phyloP scores from a whole-genome alignment of 2,797 vertebrate genomes.

The Geotrypetes seraphini region DNA sequence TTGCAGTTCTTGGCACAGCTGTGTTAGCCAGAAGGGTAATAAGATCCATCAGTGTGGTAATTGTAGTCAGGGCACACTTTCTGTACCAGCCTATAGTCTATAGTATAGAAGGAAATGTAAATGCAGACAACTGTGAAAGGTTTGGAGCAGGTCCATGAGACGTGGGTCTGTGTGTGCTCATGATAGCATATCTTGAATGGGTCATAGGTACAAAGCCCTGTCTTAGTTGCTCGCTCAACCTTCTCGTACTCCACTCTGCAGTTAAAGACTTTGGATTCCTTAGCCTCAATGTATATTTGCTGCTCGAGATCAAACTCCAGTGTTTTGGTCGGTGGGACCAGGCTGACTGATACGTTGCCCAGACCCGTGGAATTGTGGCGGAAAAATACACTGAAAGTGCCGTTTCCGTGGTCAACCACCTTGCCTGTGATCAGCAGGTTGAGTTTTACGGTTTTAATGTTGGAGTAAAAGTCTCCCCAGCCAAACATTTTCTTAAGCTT shows the following conservation, averaged over 20 bases:
- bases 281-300: constrained; percentile 92
- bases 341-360: constrained; percentile 92
- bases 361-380: constrained; percentile 93
- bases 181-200: constrained; percentile 91
- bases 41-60: constrained; percentile 84
- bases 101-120: constrained; percentile 96
- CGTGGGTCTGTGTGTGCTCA: constrained; percentile 87
- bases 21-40: constrained; percentile 83
- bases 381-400: constrained; percentile 92
- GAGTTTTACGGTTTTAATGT: constrained; percentile 93
- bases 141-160: constrained; percentile 93
- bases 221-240: constrained; percentile 84
- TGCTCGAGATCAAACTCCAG: constrained; percentile 91
- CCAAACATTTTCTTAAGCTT: constrained; percentile 93
- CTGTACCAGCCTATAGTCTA: constrained; percentile 91
- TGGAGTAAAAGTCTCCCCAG: constrained; percentile 97
- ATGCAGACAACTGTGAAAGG: constrained; percentile 94
- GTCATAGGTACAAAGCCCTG: constrained; percentile 88
- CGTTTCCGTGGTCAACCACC: constrained; percentile 94
- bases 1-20: too few relatives aligned
- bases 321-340: constrained; percentile 86
- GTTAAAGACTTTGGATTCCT: constrained; percentile 97
- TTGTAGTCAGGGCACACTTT: constrained; percentile 95
- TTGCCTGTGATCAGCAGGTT: constrained; percentile 95
- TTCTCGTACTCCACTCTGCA: constrained; percentile 93